phyloP scores from a whole-genome alignment of 30 jellyfish, hydroid and myxozoan species.

The Pseudorhiza aurosa region DNA sequence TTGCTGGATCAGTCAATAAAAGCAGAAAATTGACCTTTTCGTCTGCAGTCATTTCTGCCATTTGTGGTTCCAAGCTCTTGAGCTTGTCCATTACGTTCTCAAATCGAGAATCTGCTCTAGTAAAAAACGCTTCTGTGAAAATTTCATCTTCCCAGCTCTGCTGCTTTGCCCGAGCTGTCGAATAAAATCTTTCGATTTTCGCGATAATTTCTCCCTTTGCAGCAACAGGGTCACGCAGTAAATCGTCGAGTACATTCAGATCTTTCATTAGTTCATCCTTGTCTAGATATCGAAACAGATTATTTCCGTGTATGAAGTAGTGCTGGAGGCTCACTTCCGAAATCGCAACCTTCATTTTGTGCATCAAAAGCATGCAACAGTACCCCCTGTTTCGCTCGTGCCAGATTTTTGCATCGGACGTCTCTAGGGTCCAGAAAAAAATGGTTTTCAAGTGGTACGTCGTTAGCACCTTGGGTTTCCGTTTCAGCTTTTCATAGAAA shows the following conservation, averaged over 20 bases:
- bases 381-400: conserved; percentile 23
- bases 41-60: background rate
- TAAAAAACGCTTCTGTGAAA: background rate
- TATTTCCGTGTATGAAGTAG: conserved; percentile 41
- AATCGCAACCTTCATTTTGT: background rate
- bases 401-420: conserved; percentile 10
- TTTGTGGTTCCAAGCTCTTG: background rate
- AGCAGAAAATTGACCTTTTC: background rate
- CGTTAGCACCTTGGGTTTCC: conserved; percentile 28
- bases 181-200: conserved; percentile 4
- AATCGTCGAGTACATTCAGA: conserved; percentile 1
- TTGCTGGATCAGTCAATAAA: background rate
- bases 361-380: conserved; percentile 31
- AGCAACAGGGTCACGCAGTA: conserved; percentile 37
- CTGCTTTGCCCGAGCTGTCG: background rate
- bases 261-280: conserved; percentile 16
- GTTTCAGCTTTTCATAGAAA: conserved; percentile 42
- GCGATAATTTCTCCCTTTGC: conserved; percentile 16
- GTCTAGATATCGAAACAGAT: conserved; percentile 23
- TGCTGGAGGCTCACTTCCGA: conserved; percentile 2
- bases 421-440: conserved; percentile 42
- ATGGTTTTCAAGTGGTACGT: conserved; percentile 57
- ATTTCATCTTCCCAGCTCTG: background rate
- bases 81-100: conserved; percentile 18
- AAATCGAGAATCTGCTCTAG: background rate